Conservation (phyloP, 2,888 invertebrate species). For the Tachina lurida region DNA sequence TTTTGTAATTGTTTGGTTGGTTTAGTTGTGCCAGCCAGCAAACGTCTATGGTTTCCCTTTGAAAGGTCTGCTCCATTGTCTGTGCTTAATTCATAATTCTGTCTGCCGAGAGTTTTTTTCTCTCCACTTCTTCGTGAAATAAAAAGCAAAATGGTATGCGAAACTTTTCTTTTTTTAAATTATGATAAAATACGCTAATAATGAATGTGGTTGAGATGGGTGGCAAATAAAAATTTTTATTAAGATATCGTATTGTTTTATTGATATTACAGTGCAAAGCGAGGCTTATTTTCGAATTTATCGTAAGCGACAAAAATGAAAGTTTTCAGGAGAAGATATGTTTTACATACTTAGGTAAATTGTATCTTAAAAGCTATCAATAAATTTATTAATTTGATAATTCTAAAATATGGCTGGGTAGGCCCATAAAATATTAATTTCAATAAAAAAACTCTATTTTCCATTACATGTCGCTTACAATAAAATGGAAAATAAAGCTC, state of each 20-base stretch:
- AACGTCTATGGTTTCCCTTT: slow-evolving; percentile 49
- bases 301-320: too few relatives aligned
- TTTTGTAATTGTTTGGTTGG: slow-evolving; percentile 60
- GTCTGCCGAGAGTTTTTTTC: slow-evolving; percentile 15
- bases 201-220: slow-evolving; percentile 78
- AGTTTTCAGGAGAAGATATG: too few relatives aligned
- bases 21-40: slow-evolving; percentile 36
- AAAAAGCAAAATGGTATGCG: slow-evolving; percentile 42
- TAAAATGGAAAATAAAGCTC: too few relatives aligned
- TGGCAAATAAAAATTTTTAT: slow-evolving; percentile 46
- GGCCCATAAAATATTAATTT: too few relatives aligned
- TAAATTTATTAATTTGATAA: too few relatives aligned
- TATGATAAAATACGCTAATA: slow-evolving; percentile 80
- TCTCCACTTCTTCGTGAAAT: not conserved
- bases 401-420: too few relatives aligned
- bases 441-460: too few relatives aligned
- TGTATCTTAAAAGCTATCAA: too few relatives aligned
- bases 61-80: slow-evolving; percentile 63
- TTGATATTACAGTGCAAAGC: slow-evolving; percentile 19
- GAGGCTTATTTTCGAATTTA: too few relatives aligned
- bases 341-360: too few relatives aligned
- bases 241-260: slow-evolving; percentile 24
- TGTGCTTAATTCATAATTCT: slow-evolving; percentile 56
- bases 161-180: slow-evolving; percentile 51
- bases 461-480: too few relatives aligned